Evolutionary conservation across 2,113 vertebrate genomes (phyloP), one percentile per base, ranked within the genome.

Genomic region (Sardina pilchardus): DNA sequence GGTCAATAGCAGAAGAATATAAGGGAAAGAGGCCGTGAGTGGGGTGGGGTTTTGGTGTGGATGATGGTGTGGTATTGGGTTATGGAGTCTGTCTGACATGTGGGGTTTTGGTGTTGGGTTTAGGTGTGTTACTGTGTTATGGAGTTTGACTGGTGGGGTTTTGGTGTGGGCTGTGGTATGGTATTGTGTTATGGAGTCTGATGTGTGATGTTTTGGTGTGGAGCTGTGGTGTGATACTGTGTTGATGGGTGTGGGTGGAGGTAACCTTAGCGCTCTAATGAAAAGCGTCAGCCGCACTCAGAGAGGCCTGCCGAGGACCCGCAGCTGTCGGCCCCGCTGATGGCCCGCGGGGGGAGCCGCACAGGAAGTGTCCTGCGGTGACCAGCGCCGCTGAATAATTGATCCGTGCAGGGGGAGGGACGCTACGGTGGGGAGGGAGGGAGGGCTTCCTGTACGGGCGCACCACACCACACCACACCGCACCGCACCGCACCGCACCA

Each of bases 321-420:
- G 87, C 94, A 95, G 94, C 94, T 95, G 93, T 90, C 93, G 83
- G 83, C 88, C 87, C 87, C 90, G 93, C 92, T 94, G 94, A 94
- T 94, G 89, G 53, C 92, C 92, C 88, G 88, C 93, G 92, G 93
- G 86, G 93, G 89, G 86, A 84, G 84, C 42, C 85, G 89, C 63
- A 85, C 87, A 88, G 93, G 10, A 91, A 94, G 92, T 93, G 91
- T 89, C 91, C 91, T 90, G 93, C 91, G 86, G 93, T 87, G 87
- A 83, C 48, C 78, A 56, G 10, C 85, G 87, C 88, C 67, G 88
- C 81, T 94, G 87, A 94, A 95, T 95, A 93, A 94, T 94, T 93
- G 87, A 94, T 92, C 83, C 26, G 53, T 85, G 88, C n/a, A 83
- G 26, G 30, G 81, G 85, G n/a, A n/a, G n/a, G n/a, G n/a, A n/a